Base-by-base conservation (phyloP, 2,113 vertebrate species). In the Rhabdornis inornatus region DNA sequence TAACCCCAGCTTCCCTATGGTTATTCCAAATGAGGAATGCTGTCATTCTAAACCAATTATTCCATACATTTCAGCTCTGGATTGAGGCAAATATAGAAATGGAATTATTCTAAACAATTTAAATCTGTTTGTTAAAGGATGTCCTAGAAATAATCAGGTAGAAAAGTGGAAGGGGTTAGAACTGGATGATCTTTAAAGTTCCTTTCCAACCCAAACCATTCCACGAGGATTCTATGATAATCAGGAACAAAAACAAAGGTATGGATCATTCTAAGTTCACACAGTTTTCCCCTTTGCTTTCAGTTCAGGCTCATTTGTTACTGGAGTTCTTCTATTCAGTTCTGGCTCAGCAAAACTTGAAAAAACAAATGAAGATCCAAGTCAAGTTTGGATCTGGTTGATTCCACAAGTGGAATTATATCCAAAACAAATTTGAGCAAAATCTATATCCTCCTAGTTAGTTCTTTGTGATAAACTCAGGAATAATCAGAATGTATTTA, bases 181-280 rank as follows among this genome's bases (percentile, higher is more conserved):
- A 64, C 7, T 35, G 47, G 35, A 35, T 30, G 49, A 42, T 56
- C 13, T 57, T 63, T 39, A 17, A 82, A 25, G 19, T 45, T 45
- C 33, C 30, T 23, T 65, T 65, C 50, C 76, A 88, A 33, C 17
- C 42, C 37, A 72, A 59, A 23, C 7, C 19, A 30, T 59, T 66
- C 69, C 28, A n/a, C 0, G 0, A 9, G 7, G 39, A 24, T 16
- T 24, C 37, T 39, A 0, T 44, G 30, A 55, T n/a, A 37, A 55
- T 25, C 13, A 64, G 55, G 69, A 76, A 69, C 4, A 61, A 57
- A 90, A 77, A 23, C 4, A 57, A 80, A 65, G 9, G 5, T 19
- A 9, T 22, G 35, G 57, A 21, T 52, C 10, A 8, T n/a, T 65
- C 49, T 28, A 35, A 40, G 23, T 30, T 72, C 35, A 52, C 10